These are phyloP conservation scores for Ficedula albicollis DNA, from an alignment of 2,797 vertebrate genomes.

Conservation along the genomic window DNA sequence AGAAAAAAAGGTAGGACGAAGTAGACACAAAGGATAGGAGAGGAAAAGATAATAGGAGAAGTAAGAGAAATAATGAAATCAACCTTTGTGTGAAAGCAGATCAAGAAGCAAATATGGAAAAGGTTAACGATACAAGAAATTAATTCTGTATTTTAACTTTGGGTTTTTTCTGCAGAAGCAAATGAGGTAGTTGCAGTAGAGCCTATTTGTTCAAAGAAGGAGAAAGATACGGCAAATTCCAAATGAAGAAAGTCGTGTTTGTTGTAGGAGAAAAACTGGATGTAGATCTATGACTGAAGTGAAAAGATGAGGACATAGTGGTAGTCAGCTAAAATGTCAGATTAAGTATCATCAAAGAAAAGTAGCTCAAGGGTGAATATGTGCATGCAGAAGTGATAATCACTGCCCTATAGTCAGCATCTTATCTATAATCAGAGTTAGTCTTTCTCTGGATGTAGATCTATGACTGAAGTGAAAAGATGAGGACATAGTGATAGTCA, in stretches of 20 bases:
- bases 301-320: background rate
- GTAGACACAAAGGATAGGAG: background rate
- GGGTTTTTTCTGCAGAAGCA: background rate
- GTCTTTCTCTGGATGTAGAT: constrained; percentile 4
- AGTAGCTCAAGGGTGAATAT: constrained; percentile 3
- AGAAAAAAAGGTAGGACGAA: background rate
- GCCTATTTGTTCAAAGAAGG: background rate
- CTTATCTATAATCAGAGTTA: background rate
- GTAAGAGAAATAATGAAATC: background rate
- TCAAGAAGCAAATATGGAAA: background rate
- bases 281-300: background rate
- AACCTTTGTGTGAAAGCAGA: background rate
- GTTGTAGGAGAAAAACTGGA: background rate
- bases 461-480: background rate
- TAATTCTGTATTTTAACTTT: background rate
- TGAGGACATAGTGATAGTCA: background rate
- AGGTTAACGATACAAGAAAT: background rate
- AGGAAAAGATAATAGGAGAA: background rate
- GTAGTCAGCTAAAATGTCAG: constrained; percentile 27
- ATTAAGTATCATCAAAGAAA: background rate
- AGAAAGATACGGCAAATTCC: background rate
- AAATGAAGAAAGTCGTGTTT: background rate
- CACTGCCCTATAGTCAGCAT: background rate
- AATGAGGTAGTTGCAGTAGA: background rate
- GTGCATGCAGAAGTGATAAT: constrained; percentile 1